Percentiles rank a stretch among this genome's conserved stretches.
Conservation (phyloP, 2,888 invertebrate genomes). For the Himalopsyche kuldschensis region DNA sequence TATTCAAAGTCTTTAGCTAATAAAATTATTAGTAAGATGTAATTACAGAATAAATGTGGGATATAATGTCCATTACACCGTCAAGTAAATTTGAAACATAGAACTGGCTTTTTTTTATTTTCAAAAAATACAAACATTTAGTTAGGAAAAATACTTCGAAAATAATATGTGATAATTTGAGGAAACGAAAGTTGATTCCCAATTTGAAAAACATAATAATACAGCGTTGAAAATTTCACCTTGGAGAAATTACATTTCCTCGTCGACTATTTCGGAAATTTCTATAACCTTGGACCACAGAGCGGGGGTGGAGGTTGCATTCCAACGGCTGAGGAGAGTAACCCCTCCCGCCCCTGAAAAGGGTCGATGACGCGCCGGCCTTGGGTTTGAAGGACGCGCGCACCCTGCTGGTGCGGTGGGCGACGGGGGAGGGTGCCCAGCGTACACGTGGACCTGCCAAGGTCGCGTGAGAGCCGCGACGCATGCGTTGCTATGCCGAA, state of each 20-base stretch:
- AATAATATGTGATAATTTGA: no score
- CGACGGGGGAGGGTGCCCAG: not conserved
- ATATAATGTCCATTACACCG: no score
- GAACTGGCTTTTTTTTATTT: no score
- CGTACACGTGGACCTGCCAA: constrained; percentile 1
- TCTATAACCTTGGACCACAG: not conserved
- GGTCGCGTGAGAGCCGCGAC: not conserved
- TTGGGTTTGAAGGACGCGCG: constrained; percentile 9
- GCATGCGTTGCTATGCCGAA: not conserved
- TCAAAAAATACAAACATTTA: no score
- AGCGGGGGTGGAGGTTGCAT: not conserved
- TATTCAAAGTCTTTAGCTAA: no score
- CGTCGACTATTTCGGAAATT: not conserved
- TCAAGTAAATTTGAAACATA: no score
- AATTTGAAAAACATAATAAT: no score
- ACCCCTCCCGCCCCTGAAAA: not conserved
- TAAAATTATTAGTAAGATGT: no score
- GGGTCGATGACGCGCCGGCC: constrained; percentile 4
- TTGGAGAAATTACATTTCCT: not conserved
- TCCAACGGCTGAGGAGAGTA: not conserved
- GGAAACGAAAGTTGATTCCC: no score
- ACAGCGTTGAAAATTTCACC: not conserved
- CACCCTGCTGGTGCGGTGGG: not conserved
- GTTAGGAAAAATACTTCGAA: no score
- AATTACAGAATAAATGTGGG: no score